Evolutionary conservation across 2,113 vertebrate species (phyloP).

Genomic region (Pongo pygmaeus): DNA sequence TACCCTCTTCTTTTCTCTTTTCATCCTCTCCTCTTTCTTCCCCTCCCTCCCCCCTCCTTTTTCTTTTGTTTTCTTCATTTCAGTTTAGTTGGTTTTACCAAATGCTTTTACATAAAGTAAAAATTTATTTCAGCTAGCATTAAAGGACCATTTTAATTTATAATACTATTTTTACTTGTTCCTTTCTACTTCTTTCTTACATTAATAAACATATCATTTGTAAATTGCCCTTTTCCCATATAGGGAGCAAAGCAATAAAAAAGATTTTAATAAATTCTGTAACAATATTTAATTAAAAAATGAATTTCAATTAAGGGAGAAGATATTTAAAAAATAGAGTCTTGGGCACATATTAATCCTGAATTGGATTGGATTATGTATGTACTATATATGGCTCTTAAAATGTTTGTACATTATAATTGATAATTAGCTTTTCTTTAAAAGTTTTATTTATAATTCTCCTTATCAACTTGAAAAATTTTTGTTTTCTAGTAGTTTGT

Average conservation of each 20-base stretch:
- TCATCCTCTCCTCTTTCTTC: not conserved
- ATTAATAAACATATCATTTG: constrained; percentile 24
- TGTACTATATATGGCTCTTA: not conserved
- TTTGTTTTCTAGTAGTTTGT: not conserved
- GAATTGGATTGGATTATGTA: not conserved
- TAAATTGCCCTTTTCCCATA: not conserved
- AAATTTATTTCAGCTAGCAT: constrained; percentile 12
- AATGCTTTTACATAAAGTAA: not conserved
- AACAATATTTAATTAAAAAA: constrained; percentile 13
- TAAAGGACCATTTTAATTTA: constrained; percentile 44
- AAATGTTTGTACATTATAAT: constrained; percentile 1
- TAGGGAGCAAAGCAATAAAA: not conserved
- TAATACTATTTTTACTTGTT: not conserved
- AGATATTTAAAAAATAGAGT: not conserved
- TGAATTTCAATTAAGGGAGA: not conserved
- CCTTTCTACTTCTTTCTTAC: not conserved
- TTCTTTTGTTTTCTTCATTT: not conserved
- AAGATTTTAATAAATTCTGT: not conserved
- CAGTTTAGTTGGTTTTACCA: not conserved
- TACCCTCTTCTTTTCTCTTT: not conserved
- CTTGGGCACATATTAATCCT: not conserved
- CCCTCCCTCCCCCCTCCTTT: not conserved
- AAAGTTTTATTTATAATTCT: constrained; percentile 37
- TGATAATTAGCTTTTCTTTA: constrained; percentile 5
- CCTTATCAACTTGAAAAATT: not conserved